Percentiles rank a stretch among this genome's conserved stretches.
Evolutionary conservation across 1,140 invertebrate genomes (phyloP).

Genomic region (Bicyclus anynana): DNA sequence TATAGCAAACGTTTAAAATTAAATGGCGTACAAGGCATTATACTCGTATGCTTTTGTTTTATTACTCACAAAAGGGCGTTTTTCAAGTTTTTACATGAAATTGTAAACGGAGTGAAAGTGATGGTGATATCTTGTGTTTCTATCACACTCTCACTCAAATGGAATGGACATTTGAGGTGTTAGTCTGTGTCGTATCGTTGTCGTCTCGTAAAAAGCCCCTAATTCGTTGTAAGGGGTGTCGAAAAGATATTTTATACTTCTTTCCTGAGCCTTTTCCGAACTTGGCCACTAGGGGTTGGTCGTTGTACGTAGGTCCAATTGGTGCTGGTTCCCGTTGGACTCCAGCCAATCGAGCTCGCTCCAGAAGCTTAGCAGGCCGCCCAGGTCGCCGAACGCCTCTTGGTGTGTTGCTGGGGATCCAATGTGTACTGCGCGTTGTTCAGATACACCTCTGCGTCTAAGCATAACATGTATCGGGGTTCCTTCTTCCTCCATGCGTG

Average conservation of each 20-base stretch:
- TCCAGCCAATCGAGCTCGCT: too few species aligned
- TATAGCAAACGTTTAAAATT: constrained; percentile 23
- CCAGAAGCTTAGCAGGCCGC: too few species aligned
- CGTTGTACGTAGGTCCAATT: too few species aligned
- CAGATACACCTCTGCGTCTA: too few species aligned
- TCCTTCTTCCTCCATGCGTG: too few species aligned
- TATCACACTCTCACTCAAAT: background rate
- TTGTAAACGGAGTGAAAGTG: background rate
- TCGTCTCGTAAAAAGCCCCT: background rate
- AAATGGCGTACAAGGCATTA: constrained; percentile 13
- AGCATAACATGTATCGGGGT: too few species aligned
- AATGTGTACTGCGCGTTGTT: too few species aligned
- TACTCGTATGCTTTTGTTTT: background rate
- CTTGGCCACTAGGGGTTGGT: too few species aligned
- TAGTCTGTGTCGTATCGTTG: background rate
- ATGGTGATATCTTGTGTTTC: background rate
- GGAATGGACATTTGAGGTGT: background rate
- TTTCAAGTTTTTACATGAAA: background rate
- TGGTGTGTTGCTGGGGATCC: too few species aligned
- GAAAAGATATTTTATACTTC: background rate
- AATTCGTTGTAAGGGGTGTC: background rate
- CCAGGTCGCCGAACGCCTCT: too few species aligned
- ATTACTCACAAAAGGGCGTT: background rate
- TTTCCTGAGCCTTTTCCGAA: too few species aligned
- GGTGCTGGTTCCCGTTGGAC: too few species aligned